These are phyloP conservation scores for Grammomys surdaster DNA, from an alignment of 2,113 vertebrate species.

Conservation along the genomic window DNA sequence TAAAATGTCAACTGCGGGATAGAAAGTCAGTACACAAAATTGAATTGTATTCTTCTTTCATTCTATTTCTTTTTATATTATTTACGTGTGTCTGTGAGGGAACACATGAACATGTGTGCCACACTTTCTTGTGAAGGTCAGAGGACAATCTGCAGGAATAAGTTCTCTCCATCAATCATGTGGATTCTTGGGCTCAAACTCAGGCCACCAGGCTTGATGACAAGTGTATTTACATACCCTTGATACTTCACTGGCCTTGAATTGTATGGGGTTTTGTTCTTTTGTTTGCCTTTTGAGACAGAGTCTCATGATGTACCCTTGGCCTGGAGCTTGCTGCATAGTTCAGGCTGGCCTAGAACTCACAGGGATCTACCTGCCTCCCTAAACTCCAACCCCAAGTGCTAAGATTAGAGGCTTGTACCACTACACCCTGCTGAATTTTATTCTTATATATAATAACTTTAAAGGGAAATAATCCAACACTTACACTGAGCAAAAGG, in stretches of 20 bases:
- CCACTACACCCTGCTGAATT: neutral
- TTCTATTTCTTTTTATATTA: neutral
- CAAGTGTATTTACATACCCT: neutral
- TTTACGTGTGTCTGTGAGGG: neutral
- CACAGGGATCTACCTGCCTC: neutral
- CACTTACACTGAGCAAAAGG: neutral
- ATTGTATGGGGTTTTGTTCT: neutral
- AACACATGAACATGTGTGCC: too few relatives aligned
- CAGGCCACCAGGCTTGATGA: neutral
- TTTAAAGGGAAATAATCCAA: neutral
- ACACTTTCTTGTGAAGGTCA: neutral
- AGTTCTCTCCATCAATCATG: neutral
- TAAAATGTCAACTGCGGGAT: neutral
- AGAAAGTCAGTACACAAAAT: neutral
- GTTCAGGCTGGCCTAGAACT: neutral
- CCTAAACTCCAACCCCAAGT: neutral
- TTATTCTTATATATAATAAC: neutral
- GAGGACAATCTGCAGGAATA: neutral
- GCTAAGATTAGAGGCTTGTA: neutral
- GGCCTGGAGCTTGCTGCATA: neutral
- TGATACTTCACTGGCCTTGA: neutral
- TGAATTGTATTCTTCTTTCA: neutral
- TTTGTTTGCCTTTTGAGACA: neutral
- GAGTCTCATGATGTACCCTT: neutral
- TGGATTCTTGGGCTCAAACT: neutral